Conservation (phyloP, 2,888 invertebrate genomes). For the Pristionchus mayeri region DNA sequence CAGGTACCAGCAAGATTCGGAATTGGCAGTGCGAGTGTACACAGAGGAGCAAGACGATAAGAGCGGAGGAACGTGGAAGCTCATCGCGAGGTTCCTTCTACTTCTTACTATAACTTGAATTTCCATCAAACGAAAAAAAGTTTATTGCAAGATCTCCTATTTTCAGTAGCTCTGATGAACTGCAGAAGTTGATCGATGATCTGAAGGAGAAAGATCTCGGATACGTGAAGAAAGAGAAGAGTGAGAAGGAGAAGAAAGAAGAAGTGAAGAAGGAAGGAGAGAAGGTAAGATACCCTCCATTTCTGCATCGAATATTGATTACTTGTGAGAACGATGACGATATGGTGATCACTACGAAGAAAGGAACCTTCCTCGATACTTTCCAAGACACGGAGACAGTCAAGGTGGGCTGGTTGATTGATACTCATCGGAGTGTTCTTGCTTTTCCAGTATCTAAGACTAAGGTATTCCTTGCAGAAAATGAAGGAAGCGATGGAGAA, state of each 20-base stretch:
- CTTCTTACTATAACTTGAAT: neutral
- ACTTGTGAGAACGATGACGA: constrained; percentile 49
- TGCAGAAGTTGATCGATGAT: constrained; percentile 84
- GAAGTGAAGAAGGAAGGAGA: constrained; percentile 63
- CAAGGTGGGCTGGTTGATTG: no score
- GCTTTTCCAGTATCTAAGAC: no score
- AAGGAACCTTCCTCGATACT: constrained; percentile 66
- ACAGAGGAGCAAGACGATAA: constrained; percentile 93
- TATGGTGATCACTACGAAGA: constrained; percentile 59
- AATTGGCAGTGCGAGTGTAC: constrained; percentile 91
- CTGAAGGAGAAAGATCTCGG: constrained; percentile 62
- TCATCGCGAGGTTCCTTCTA: constrained; percentile 61
- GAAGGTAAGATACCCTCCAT: constrained; percentile 37
- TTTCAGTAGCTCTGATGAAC: constrained; percentile 84
- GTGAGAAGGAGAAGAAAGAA: constrained; percentile 54
- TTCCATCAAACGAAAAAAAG: neutral
- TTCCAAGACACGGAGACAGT: constrained; percentile 57
- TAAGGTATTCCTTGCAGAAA: constrained; percentile 68
- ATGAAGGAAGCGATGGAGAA: constrained; percentile 84
- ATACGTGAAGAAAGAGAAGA: constrained; percentile 66
- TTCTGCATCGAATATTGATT: neutral
- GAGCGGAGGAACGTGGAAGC: constrained; percentile 73
- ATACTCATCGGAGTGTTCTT: no score
- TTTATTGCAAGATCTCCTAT: neutral
- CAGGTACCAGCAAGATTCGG: constrained; percentile 51